Conservation (phyloP, 2,888 invertebrate species). For the Heliothis peltigera region DNA sequence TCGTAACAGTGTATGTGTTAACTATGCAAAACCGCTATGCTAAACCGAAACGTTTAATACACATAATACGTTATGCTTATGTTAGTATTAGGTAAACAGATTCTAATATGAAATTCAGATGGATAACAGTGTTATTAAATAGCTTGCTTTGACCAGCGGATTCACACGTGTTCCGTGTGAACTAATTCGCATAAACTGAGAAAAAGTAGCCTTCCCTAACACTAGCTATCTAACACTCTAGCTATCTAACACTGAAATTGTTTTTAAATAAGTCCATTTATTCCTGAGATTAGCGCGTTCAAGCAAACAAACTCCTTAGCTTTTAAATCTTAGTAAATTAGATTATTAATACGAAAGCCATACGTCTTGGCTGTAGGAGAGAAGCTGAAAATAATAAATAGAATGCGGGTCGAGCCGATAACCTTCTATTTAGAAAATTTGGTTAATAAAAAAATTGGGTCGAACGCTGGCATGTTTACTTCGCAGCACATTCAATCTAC, state of each 20-base stretch:
- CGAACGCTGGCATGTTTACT: slow-evolving; percentile 29
- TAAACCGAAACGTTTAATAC: slow-evolving; percentile 15
- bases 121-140: slow-evolving; percentile 3
- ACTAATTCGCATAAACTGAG: too few relatives aligned
- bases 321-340: too few relatives aligned
- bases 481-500: slow-evolving; percentile 28
- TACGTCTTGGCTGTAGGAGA: slow-evolving; percentile 17
- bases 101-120: slow-evolving; percentile 43
- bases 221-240: too few relatives aligned
- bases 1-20: not conserved
- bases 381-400: slow-evolving; percentile 24
- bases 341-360: slow-evolving; percentile 45
- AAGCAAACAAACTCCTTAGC: too few relatives aligned
- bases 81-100: slow-evolving; percentile 47
- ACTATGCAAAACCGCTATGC: not conserved
- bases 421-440: slow-evolving; percentile 39
- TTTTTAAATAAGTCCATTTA: too few relatives aligned
- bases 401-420: slow-evolving; percentile 38
- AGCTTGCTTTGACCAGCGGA: too few relatives aligned
- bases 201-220: too few relatives aligned
- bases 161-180: too few relatives aligned
- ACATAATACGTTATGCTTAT: slow-evolving; percentile 30
- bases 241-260: too few relatives aligned
- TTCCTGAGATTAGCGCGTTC: too few relatives aligned
- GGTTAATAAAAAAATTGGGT: slow-evolving; percentile 48